Base-by-base conservation (phyloP, 2,888 invertebrate genomes). In the Leucophora obtusa region DNA sequence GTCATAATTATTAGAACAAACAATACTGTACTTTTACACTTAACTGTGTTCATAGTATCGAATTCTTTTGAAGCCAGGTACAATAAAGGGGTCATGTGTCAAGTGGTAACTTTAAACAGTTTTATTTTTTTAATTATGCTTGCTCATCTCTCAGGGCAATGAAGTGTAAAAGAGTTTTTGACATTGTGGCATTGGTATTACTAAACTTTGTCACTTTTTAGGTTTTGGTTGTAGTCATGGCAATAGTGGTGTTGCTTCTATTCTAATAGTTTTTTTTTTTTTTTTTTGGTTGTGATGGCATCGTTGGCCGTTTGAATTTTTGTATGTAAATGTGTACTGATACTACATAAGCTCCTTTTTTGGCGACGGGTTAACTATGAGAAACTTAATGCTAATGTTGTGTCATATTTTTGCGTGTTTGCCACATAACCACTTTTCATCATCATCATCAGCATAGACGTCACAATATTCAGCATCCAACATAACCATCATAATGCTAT, bases 111-210 rank as follows among this genome's bases (percentile, higher is more conserved):
- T 73, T 77, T 72, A 63, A 72, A 59, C 21, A 69, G 33, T 33
- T 54, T 54, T 21, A n/a, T 21, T 62, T 65, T 80, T 76, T 77
- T 81, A 73, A 73, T 77, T 77, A 74, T 62, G 60, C 47, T 60
- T 38, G 43, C 60, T 77, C 73, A 81, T 81, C 69, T 73, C 77
- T 66, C 81, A 65, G 68, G 38, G 71, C 80, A 81, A 63, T 77
- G 77, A 77, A 70, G 77, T 77, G 70, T 74, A 74, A 77, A 81
- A 73, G 77, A 81, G 81, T 74, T 77, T 81, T 53, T 77, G 81
- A 81, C 81, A 77, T 77, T 81, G 66, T 58, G 81, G 73, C 73
- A 56, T 59, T 73, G 70, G 77, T 74, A 81, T 77, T 71, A 62
- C 77, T 60, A 81, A 81, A 81, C 81, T 81, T 81, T 81, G 73